Conservation (phyloP, 2,888 invertebrate species). For the Caenorhabditis becei region DNA sequence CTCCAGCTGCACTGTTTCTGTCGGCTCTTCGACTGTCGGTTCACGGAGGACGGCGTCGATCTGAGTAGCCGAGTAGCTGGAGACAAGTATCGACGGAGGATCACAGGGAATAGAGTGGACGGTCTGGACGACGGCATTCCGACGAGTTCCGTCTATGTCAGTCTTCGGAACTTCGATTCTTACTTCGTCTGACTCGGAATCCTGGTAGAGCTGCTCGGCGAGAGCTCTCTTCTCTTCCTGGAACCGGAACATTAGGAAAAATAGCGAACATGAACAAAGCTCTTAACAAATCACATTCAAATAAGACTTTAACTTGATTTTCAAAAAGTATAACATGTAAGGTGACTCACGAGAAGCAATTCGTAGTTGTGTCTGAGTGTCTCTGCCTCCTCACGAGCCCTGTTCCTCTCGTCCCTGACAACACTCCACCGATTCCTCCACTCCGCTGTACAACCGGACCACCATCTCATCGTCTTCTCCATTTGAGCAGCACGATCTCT, state of each 20-base stretch:
- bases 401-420: conserved; percentile 91
- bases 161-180: conserved; percentile 13
- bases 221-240: conserved; percentile 50
- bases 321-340: no score
- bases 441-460: conserved; percentile 97
- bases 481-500: conserved; percentile 95
- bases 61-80: conserved; percentile 21
- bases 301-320: no score
- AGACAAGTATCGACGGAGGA: conserved; percentile 44
- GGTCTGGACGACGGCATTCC: conserved; percentile 49
- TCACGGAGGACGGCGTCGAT: conserved; percentile 42
- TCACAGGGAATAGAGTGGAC: conserved; percentile 44
- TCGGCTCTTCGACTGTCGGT: conserved; percentile 30
- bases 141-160: conserved; percentile 47
- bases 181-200: conserved; percentile 30
- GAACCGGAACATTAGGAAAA: neutral
- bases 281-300: no score
- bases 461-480: conserved; percentile 99
- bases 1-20: conserved; percentile 15
- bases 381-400: conserved; percentile 89
- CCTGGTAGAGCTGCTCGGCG: conserved; percentile 34
- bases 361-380: conserved; percentile 59
- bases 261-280: neutral
- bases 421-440: conserved; percentile 93
- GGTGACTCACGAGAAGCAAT: conserved; percentile 34